These are phyloP conservation scores for Dasyprocta punctata DNA, from an alignment of 2,113 vertebrate genomes.

Conservation along the genomic window DNA sequence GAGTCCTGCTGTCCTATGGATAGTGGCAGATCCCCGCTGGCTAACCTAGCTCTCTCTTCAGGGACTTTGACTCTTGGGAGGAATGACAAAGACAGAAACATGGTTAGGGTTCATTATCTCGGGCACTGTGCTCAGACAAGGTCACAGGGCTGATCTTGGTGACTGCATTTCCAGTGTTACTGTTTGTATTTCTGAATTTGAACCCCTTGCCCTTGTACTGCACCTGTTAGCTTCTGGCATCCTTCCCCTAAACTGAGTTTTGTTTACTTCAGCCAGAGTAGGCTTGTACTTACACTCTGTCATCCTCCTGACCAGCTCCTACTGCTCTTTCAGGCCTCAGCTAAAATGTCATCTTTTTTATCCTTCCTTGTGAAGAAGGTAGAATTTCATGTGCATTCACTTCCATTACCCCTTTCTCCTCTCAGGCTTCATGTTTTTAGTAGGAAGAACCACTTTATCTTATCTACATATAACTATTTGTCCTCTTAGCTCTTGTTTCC, in stretches of 20 bases:
- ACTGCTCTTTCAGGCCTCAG: background rate
- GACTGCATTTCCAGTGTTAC: background rate
- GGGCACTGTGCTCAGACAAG: background rate
- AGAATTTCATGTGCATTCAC: background rate
- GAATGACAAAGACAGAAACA: background rate
- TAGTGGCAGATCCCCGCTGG: background rate
- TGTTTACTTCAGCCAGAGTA: background rate
- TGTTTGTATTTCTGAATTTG: background rate
- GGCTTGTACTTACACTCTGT: background rate
- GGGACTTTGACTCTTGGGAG: background rate
- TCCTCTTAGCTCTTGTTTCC: background rate
- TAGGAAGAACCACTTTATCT: background rate
- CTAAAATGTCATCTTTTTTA: background rate
- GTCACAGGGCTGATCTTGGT: background rate
- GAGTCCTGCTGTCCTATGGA: background rate
- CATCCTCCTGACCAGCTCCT: background rate
- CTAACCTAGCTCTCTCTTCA: background rate
- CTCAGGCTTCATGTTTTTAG: background rate
- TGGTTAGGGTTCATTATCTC: background rate
- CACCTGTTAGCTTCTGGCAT: background rate
- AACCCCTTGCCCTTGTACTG: background rate
- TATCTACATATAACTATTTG: background rate
- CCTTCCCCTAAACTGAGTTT: background rate
- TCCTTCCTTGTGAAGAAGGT: background rate
- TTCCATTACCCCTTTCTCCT: background rate